A percentile compares a stretch with the other conserved stretches of the same genome.
Evolutionary conservation across 2,113 vertebrate species (phyloP).

Genomic region (Siniperca knerii): DNA sequence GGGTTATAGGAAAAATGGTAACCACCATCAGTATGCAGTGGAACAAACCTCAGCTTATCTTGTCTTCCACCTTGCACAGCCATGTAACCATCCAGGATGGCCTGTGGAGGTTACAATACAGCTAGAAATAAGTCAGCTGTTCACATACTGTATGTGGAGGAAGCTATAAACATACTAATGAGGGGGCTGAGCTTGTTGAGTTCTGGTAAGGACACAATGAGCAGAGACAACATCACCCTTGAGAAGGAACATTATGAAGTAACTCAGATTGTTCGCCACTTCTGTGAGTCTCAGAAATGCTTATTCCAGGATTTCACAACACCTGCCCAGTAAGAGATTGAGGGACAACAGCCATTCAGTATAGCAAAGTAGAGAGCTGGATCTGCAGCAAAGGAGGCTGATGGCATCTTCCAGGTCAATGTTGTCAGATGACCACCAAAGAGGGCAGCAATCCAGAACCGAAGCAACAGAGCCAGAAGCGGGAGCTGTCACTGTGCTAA

Average conservation of each 20-base stretch:
- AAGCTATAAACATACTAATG: neutral
- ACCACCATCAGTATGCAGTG: neutral
- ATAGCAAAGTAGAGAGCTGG: neutral
- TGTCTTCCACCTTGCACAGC: neutral
- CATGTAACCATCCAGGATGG: neutral
- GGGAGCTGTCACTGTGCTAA: neutral
- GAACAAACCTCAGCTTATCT: neutral
- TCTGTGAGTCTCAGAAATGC: constrained; percentile 6
- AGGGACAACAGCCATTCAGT: neutral
- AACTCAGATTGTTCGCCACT: neutral
- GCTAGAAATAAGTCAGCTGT: neutral
- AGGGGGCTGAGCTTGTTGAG: neutral
- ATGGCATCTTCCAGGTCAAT: constrained; percentile 17
- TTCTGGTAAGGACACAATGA: constrained; percentile 1
- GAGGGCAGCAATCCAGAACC: neutral
- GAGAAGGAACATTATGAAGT: neutral
- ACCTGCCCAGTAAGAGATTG: neutral
- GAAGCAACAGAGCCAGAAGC: constrained; percentile 1
- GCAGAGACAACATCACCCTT: neutral
- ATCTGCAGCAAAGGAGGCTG: constrained; percentile 13
- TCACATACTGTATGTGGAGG: neutral
- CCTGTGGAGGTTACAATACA: neutral
- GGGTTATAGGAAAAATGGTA: too few species aligned
- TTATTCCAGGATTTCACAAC: neutral
- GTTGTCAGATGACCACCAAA: neutral